A percentile compares a stretch with the other conserved stretches of the same genome.
Conservation (phyloP, 2,888 invertebrate genomes). For the Atherix ibis region DNA sequence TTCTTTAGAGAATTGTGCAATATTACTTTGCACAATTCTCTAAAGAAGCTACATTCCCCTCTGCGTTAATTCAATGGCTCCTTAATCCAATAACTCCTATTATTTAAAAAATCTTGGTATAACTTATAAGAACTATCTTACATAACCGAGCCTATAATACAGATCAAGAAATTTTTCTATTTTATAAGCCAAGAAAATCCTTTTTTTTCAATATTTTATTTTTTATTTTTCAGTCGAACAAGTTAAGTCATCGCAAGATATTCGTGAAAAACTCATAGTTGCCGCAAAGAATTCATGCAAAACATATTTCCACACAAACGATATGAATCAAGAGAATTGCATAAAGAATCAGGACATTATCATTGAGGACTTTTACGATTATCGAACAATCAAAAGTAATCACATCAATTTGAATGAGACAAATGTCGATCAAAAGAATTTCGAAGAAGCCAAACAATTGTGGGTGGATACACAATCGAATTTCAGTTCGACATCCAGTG, state of each 20-base stretch:
- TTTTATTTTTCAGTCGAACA: constrained; percentile 47
- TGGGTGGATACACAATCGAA: constrained; percentile 57
- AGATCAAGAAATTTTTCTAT: too few species aligned
- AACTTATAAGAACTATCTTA: too few species aligned
- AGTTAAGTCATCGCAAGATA: constrained; percentile 51
- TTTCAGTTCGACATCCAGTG: constrained; percentile 44
- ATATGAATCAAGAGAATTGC: constrained; percentile 27
- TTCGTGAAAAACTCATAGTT: constrained; percentile 47
- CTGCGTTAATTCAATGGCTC: too few species aligned
- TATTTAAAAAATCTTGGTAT: too few species aligned
- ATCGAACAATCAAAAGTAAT: constrained; percentile 7
- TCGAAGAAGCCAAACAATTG: constrained; percentile 39
- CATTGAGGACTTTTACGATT: constrained; percentile 9
- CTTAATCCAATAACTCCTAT: too few species aligned
- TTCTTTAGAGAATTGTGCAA: too few species aligned
- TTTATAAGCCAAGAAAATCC: too few species aligned
- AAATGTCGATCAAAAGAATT: constrained; percentile 8
- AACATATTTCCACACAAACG: constrained; percentile 40
- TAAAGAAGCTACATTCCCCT: too few species aligned
- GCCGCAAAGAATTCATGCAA: constrained; percentile 47
- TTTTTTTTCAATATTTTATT: too few species aligned
- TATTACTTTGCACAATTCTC: too few species aligned
- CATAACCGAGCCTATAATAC: too few species aligned
- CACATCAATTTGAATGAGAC: constrained; percentile 6
- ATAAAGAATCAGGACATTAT: constrained; percentile 8